Percentiles rank a stretch among this genome's conserved stretches.
Evolutionary conservation across 1,140 invertebrate genomes (phyloP).

Genomic region (Danaus plexippus): DNA sequence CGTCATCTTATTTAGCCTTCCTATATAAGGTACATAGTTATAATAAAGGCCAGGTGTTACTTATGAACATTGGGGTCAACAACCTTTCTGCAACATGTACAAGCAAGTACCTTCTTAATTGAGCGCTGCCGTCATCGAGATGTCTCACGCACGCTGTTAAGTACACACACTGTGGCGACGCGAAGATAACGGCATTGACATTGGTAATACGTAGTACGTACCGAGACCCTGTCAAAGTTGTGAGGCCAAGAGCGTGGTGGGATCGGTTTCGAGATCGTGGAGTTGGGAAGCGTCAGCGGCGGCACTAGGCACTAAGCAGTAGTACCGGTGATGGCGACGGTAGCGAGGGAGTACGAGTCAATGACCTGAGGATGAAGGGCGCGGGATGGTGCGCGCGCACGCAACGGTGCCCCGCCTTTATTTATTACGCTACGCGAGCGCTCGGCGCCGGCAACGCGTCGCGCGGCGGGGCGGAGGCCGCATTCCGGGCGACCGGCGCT

Average conservation of each 20-base stretch:
- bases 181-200: conserved; percentile 58
- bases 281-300: conserved; percentile 44
- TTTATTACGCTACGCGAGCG: conserved; percentile 68
- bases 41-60: conserved; percentile 25
- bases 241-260: conserved; percentile 44
- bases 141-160: conserved; percentile 20
- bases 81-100: conserved; percentile 25
- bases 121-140: conserved; percentile 16
- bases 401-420: conserved; percentile 68
- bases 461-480: conserved; percentile 65
- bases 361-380: conserved; percentile 59
- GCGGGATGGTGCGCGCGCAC: conserved; percentile 67
- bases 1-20: conserved; percentile 1
- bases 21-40: not conserved
- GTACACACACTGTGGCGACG: conserved; percentile 25
- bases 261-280: conserved; percentile 41
- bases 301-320: conserved; percentile 1
- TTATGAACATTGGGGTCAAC: conserved; percentile 35
- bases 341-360: conserved; percentile 49
- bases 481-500: conserved; percentile 58
- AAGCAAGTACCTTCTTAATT: conserved; percentile 32
- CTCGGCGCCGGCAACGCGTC: conserved; percentile 56
- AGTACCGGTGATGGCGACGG: conserved; percentile 28
- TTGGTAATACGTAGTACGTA: conserved; percentile 31
- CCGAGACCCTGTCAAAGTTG: conserved; percentile 22